These are phyloP conservation scores for Boloria euphrosyne DNA, from an alignment of 2,888 invertebrate genomes.

Conservation along the genomic window DNA sequence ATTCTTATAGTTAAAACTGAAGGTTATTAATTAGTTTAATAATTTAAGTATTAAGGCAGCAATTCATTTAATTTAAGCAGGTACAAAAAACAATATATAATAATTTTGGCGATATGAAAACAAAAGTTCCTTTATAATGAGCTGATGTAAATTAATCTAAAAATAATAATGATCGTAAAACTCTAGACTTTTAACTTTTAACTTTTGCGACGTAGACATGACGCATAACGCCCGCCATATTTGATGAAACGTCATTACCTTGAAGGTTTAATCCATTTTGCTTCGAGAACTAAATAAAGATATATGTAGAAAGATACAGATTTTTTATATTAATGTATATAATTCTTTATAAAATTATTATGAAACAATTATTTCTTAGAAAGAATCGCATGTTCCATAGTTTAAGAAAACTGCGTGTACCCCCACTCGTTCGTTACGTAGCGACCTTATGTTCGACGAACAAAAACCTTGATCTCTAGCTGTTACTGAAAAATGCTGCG, in stretches of 20 bases:
- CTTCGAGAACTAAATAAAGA: constrained; percentile 12
- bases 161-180: neutral
- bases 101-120: too few relatives aligned
- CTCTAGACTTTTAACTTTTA: neutral
- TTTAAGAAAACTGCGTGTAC: constrained; percentile 25
- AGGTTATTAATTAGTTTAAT: too few relatives aligned
- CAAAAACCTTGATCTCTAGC: constrained; percentile 75
- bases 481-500: constrained; percentile 80
- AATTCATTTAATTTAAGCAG: too few relatives aligned
- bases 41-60: too few relatives aligned
- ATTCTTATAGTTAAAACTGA: too few relatives aligned
- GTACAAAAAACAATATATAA: too few relatives aligned
- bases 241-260: constrained; percentile 20
- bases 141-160: too few relatives aligned
- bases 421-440: constrained; percentile 31
- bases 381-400: neutral
- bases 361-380: neutral
- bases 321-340: neutral
- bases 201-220: constrained; percentile 21
- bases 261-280: constrained; percentile 18
- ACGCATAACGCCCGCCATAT: constrained; percentile 27
- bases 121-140: too few relatives aligned
- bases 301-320: neutral
- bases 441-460: constrained; percentile 41
- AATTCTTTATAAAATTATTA: constrained; percentile 2